Evolutionary conservation across 2,113 vertebrate species (phyloP).

Genomic region (Plotosus lineatus): DNA sequence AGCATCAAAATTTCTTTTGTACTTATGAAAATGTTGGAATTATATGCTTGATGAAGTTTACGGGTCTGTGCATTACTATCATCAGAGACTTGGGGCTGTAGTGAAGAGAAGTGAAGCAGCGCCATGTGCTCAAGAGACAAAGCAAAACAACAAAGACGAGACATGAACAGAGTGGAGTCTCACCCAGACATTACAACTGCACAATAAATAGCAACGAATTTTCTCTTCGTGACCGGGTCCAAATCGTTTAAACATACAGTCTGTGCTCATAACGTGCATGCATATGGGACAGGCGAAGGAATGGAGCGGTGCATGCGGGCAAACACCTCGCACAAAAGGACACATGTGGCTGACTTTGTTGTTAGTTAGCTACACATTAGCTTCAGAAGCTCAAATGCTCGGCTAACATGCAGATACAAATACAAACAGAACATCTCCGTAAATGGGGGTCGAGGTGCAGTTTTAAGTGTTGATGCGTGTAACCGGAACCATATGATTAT

Average conservation of each 20-base stretch:
- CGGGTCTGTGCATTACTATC: too few species aligned
- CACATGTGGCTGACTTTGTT: slow-evolving; percentile 8
- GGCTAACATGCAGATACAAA: too few species aligned
- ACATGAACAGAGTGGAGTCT: not conserved
- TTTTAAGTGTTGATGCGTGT: too few species aligned
- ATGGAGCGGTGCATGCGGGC: not conserved
- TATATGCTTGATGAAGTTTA: too few species aligned
- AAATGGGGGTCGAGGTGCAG: not conserved
- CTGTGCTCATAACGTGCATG: too few species aligned
- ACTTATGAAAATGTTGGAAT: not conserved
- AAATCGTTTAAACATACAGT: not conserved
- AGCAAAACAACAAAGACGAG: slow-evolving; percentile 85
- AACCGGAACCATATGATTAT: too few species aligned
- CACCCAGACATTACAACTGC: not conserved
- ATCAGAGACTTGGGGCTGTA: not conserved
- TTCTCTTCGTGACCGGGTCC: not conserved
- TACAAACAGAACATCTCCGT: too few species aligned
- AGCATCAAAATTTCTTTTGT: not conserved
- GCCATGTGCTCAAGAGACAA: slow-evolving; percentile 91
- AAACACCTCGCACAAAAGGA: slow-evolving; percentile 11
- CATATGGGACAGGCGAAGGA: too few species aligned
- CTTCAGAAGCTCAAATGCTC: not conserved
- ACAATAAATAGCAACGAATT: not conserved
- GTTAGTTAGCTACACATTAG: slow-evolving; percentile 16
- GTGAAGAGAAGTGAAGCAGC: slow-evolving; percentile 18